Evolutionary conservation across 2,113 vertebrate genomes (phyloP), one percentile per base, ranked within the genome.

Genomic region (Spermophilus dauricus): DNA sequence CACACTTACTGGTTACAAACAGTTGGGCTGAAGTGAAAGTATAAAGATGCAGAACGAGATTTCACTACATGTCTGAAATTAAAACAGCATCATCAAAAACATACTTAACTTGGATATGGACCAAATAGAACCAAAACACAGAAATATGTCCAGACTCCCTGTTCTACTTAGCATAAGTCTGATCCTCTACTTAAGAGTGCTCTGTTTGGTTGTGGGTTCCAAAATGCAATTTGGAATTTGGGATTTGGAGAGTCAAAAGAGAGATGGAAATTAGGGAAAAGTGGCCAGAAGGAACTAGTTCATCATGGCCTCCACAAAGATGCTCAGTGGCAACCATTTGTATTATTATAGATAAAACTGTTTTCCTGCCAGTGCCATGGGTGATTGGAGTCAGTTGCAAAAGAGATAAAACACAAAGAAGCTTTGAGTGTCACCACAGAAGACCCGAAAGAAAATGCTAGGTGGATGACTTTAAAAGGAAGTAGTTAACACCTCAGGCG

Each of bases 221-320:
- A 83, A 86, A 95, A 83, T 86, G 8, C 11, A n/a, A 89, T 58
- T 82, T n/a, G 51, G 48, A 63, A 28, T 56, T 91, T 39, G 28
- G 82, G 48, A 81, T 72, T 67, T 63, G 63, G 94, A 51, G 48
- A 75, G 56, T 65, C 88, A 69, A 69, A 96, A 26, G 58, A 91
- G 63, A 91, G 26, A 58, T 30, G 1, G 45, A 89, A 95, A 89
- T 82, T n/a, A 94, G 39, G 5, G 81, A 22, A 88, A 77, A 56
- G 45, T 61, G 48, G 14, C 28, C 39, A 76, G 32, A 37, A 82
- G 26, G n/a, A 56, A 83, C 17, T 37, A 13, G 8, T 45, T 90
- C 69, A 69, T 58, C 90, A 53, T 18, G 1, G 24, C 76, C 42
- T 84, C 39, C 45, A 12, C 28, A 37, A 85, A 67, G 77, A 73